A percentile compares a stretch with the other conserved stretches of the same genome.
phyloP scores from a whole-genome alignment of 1,140 invertebrate genomes.

The Penaeus vannamei region DNA sequence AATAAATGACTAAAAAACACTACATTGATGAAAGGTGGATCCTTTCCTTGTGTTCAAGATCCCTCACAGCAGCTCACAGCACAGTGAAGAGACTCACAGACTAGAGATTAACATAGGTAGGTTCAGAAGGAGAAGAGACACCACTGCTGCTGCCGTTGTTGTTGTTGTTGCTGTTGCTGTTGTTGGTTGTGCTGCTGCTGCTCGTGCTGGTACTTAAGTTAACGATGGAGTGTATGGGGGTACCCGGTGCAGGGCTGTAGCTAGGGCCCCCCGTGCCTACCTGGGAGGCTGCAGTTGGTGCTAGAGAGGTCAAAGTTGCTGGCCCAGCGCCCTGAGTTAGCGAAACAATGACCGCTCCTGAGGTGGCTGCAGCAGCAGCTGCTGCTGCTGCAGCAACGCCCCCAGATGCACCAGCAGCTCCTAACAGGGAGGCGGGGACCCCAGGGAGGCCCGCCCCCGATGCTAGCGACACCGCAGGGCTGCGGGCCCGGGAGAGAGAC shows the following conservation, averaged over 20 bases:
- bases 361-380: conserved; percentile 66
- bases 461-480: conserved; percentile 65
- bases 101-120: conserved; percentile 69
- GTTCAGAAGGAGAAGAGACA: conserved; percentile 68
- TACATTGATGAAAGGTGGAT: conserved; percentile 20
- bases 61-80: conserved; percentile 64
- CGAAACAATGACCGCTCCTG: conserved; percentile 61
- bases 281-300: conserved; percentile 61
- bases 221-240: conserved; percentile 68
- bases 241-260: conserved; percentile 66
- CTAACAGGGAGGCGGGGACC: conserved; percentile 62
- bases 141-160: conserved; percentile 66
- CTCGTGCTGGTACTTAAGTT: conserved; percentile 67
- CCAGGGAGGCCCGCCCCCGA: conserved; percentile 62
- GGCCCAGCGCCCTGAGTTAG: conserved; percentile 54
- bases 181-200: conserved; percentile 63
- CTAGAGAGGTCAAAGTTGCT: conserved; percentile 59
- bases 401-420: conserved; percentile 61
- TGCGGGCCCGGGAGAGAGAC: conserved; percentile 66
- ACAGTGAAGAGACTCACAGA: conserved; percentile 68
- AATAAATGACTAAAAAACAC: conserved; percentile 38
- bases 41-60: conserved; percentile 51
- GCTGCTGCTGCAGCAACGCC: conserved; percentile 59
- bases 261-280: conserved; percentile 63
- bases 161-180: conserved; percentile 65